phyloP scores from a whole-genome alignment of 2,888 invertebrate genomes.

The Bruchidius siliquastri region DNA sequence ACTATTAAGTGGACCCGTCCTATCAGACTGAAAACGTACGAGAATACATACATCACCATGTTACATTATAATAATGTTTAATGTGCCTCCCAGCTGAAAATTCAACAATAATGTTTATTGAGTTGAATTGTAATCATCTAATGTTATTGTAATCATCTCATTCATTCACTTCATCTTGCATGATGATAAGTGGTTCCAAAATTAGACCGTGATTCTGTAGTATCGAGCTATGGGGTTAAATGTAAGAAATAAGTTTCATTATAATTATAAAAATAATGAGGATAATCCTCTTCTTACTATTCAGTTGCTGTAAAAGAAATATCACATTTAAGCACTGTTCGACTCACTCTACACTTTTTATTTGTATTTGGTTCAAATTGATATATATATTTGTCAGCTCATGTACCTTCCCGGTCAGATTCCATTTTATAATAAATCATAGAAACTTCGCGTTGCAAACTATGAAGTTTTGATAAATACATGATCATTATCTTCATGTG shows the following conservation, averaged over 20 bases:
- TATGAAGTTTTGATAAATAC: too few species aligned
- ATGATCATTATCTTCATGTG: too few species aligned
- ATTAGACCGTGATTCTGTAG: not conserved
- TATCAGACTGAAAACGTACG: conserved; percentile 30
- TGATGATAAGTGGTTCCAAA: not conserved
- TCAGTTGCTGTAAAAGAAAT: too few species aligned
- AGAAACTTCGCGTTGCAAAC: too few species aligned
- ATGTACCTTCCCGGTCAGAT: too few species aligned
- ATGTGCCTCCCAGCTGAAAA: conserved; percentile 45
- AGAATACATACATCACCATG: conserved; percentile 16
- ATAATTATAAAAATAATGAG: too few species aligned
- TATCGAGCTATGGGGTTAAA: not conserved
- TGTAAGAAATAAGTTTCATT: not conserved
- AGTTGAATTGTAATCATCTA: not conserved
- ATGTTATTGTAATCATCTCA: not conserved
- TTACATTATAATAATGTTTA: conserved; percentile 39
- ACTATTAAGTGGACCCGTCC: conserved; percentile 33
- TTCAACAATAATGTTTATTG: conserved; percentile 15
- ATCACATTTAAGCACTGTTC: too few species aligned
- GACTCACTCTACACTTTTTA: too few species aligned
- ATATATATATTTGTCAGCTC: too few species aligned
- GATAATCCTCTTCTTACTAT: too few species aligned
- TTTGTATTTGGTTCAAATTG: too few species aligned
- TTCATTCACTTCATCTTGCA: conserved; percentile 14
- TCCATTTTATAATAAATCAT: not conserved